Percentiles rank a stretch among this genome's conserved stretches.
These are phyloP conservation scores for Andinoacara biseriatus DNA, from an alignment of 2,113 vertebrate species.

Conservation along the genomic window DNA sequence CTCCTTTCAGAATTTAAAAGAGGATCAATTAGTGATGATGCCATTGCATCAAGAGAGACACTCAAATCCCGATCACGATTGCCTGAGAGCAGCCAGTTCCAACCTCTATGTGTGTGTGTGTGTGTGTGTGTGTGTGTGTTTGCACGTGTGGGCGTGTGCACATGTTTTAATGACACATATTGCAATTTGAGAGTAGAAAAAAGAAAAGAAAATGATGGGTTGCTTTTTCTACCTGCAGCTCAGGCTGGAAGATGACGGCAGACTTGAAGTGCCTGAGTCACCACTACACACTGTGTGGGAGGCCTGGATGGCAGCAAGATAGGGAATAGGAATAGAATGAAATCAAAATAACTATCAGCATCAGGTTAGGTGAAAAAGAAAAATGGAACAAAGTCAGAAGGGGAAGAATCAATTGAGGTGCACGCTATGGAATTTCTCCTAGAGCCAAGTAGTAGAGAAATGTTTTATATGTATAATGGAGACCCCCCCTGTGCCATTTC, in stretches of 20 bases:
- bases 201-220: neutral
- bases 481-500: neutral
- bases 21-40: constrained; percentile 75
- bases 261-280: constrained; percentile 57
- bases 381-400: neutral
- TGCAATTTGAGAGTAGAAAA: neutral
- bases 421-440: neutral
- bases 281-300: constrained; percentile 51
- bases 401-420: neutral
- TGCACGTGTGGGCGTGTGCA: neutral
- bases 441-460: neutral
- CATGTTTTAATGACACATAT: neutral
- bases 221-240: constrained; percentile 20
- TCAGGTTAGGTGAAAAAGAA: neutral
- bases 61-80: constrained; percentile 39
- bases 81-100: neutral
- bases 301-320: constrained; percentile 37
- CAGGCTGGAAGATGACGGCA: constrained; percentile 36
- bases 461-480: neutral
- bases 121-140: neutral
- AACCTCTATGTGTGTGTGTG: neutral
- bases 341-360: constrained; percentile 19
- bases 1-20: constrained; percentile 53
- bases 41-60: constrained; percentile 42
- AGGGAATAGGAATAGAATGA: constrained; percentile 19